Conservation (phyloP, 2,113 vertebrate genomes). For the Centropristis striata region DNA sequence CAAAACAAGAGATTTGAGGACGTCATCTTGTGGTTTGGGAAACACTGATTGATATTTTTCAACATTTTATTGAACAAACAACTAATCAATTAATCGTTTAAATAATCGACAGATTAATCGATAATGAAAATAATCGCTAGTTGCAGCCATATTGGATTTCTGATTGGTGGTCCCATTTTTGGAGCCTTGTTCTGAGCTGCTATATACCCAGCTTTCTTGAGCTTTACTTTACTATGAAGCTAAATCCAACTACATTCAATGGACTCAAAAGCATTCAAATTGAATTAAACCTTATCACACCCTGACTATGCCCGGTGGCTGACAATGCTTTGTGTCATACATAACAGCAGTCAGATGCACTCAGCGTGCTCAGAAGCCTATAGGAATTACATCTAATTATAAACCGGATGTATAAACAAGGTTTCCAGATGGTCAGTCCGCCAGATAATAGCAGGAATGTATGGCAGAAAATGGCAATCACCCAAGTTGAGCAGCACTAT, state of each 20-base stretch:
- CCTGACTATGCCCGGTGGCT: not conserved
- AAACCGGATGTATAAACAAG: not conserved
- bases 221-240: not conserved
- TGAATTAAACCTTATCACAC: not conserved
- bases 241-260: not conserved
- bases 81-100: too few relatives aligned
- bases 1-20: too few relatives aligned
- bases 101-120: too few relatives aligned
- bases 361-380: not conserved
- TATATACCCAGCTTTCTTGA: too few relatives aligned
- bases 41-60: too few relatives aligned
- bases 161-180: not conserved
- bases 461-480: not conserved
- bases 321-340: not conserved
- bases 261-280: not conserved
- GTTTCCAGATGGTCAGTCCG: not conserved
- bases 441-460: not conserved
- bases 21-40: too few relatives aligned
- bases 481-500: not conserved
- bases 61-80: too few relatives aligned
- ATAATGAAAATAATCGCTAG: too few relatives aligned
- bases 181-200: not conserved
- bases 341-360: not conserved
- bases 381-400: constrained; percentile 10
- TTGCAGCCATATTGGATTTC: too few relatives aligned